phyloP scores from a whole-genome alignment of 2,113 vertebrate species.

The Odocoileus hemionus region DNA sequence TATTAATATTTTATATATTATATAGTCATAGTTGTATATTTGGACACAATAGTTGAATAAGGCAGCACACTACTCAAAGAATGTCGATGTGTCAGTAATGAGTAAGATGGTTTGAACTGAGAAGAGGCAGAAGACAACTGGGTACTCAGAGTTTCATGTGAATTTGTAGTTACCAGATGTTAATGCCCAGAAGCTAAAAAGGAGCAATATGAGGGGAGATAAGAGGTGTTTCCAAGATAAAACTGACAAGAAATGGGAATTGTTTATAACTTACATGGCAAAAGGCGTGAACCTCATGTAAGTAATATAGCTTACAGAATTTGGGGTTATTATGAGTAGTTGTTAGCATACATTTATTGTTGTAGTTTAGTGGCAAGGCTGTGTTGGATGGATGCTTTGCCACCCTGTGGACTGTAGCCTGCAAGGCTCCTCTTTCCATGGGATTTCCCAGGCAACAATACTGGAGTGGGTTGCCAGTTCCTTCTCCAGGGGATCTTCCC shows the following conservation, averaged over 20 bases:
- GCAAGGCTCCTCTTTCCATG: not conserved
- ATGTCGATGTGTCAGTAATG: not conserved
- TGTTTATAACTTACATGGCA: not conserved
- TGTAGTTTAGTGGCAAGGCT: not conserved
- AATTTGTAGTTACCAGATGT: not conserved
- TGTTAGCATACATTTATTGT: not conserved
- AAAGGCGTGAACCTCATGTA: not conserved
- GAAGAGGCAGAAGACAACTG: not conserved
- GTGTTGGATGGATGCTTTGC: not conserved
- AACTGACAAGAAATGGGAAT: not conserved
- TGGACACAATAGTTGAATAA: not conserved
- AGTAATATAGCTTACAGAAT: not conserved
- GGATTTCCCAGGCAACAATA: not conserved
- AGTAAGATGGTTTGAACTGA: not conserved
- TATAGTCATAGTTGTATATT: not conserved
- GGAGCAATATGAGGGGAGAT: not conserved
- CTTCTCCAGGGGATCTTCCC: not conserved
- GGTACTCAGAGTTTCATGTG: not conserved
- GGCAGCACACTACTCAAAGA: not conserved
- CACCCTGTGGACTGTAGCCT: not conserved
- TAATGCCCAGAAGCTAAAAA: not conserved
- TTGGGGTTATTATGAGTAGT: not conserved
- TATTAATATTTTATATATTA: not conserved
- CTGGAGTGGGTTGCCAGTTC: not conserved
- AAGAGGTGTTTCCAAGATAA: not conserved